Evolutionary conservation across 2,888 invertebrate species (phyloP).

Genomic region (Amphipyra tragopoginis): DNA sequence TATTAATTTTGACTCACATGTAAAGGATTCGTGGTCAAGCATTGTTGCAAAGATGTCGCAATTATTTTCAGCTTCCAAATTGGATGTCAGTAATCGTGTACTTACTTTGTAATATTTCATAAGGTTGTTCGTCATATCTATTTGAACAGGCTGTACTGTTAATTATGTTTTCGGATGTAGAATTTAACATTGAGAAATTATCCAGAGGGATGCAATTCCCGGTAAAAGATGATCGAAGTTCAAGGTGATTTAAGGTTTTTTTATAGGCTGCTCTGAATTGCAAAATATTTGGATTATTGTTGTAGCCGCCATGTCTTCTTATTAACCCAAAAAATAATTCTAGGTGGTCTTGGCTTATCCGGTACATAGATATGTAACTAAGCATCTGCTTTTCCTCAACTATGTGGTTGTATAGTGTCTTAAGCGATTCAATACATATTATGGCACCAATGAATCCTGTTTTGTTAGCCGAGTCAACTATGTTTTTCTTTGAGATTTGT

Average conservation of each 20-base stretch:
- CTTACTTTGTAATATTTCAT: background rate
- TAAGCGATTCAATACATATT: constrained; percentile 31
- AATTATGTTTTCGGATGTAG: constrained; percentile 16
- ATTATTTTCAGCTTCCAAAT: too few relatives aligned
- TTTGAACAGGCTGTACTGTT: constrained; percentile 10
- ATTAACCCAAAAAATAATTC: constrained; percentile 35
- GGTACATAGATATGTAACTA: constrained; percentile 34
- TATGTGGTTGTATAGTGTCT: constrained; percentile 13
- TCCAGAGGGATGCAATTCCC: constrained; percentile 41
- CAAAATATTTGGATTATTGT: constrained; percentile 32
- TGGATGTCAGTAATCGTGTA: background rate
- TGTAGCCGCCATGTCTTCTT: constrained; percentile 35
- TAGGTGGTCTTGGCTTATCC: constrained; percentile 42
- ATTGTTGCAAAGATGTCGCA: too few relatives aligned
- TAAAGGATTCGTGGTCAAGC: too few relatives aligned
- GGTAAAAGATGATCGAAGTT: constrained; percentile 31
- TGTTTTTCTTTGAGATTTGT: background rate
- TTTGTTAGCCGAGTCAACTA: background rate
- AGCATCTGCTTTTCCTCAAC: constrained; percentile 14
- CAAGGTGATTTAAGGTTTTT: constrained; percentile 15
- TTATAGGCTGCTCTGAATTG: constrained; percentile 26
- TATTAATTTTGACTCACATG: too few relatives aligned
- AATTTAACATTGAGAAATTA: constrained; percentile 28
- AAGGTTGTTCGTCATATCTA: constrained; percentile 9
- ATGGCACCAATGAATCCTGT: constrained; percentile 34